Evolutionary conservation across 2,797 vertebrate genomes (phyloP), one percentile per base, ranked within the genome.

Genomic region (Epinephelus awoara): DNA sequence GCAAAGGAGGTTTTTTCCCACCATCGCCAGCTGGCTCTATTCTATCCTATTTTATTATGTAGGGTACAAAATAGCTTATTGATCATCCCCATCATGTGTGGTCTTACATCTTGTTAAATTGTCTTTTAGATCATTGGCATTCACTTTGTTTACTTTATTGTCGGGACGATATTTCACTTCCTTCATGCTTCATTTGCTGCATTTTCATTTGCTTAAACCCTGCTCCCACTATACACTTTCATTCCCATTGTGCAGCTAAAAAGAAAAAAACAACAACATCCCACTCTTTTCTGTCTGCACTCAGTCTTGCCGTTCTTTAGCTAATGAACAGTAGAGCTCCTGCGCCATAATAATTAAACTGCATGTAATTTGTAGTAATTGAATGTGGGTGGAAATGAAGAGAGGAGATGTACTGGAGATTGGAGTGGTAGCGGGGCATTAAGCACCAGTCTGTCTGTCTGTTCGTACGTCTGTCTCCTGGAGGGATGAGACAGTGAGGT

Each of bases 301-400:
- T 69, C 79, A 47, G 64, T 85, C 61, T 46, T 75, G 76, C 71
- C 47, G 27, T 89, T 90, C 83, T 67, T 86, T 74, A 74, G 75
- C 89, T 90, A 92, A 94, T 92, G 88, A 93, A 86, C 80, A 86
- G 78, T 77, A 71, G 70, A 85, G 80, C 75, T 87, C 77, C 80
- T 65, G 56, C 52, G 18, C 74, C 59, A 68, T 86, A 80, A 89
- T 88, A 91, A 92, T 93, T 91, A 90, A 90, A 90, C 87, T 58
- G 82, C 81, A 78, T 89, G 85, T 89, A 76, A 91, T 92, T 88
- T 87, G 76, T 54, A 68, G 82, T 89, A 89, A 93, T 91, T 92
- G 75, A 86, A 89, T 83, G 79, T 81, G 82, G 79, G 81, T 80
- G 79, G 66, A 80, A 65, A 79, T 75, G 68, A 72, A 75, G n/a